Evolutionary conservation across 1,140 invertebrate genomes (phyloP).

Genomic region (Procambarus clarkii): DNA sequence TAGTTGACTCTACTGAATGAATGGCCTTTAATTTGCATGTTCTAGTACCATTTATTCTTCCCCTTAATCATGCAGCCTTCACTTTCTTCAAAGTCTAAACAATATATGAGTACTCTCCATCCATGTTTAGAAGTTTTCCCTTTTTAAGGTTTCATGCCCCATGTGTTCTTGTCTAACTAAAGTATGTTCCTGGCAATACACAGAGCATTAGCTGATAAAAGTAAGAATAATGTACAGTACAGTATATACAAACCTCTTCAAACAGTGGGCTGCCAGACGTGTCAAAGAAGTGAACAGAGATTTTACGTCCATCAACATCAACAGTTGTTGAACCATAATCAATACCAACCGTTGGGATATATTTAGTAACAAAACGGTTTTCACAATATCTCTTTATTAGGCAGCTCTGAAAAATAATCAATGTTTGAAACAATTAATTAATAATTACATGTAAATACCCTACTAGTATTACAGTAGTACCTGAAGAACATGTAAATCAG

Average conservation of each 20-base stretch:
- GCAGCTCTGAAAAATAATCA: conserved; percentile 75
- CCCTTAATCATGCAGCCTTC: too few relatives aligned
- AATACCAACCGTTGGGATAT: conserved; percentile 78
- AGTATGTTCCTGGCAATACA: too few relatives aligned
- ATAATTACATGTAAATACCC: background rate
- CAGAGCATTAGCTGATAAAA: too few relatives aligned
- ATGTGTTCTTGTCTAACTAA: too few relatives aligned
- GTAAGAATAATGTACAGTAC: too few relatives aligned
- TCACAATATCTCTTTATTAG: conserved; percentile 79
- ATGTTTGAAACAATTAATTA: background rate
- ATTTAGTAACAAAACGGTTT: conserved; percentile 78
- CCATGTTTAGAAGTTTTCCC: too few relatives aligned
- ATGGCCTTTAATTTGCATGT: too few relatives aligned
- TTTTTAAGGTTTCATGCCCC: too few relatives aligned
- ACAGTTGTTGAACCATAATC: conserved; percentile 78
- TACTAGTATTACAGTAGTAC: background rate
- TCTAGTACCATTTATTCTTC: too few relatives aligned
- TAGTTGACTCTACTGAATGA: too few relatives aligned
- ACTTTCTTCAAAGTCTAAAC: too few relatives aligned
- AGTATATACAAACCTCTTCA: conserved; percentile 75
- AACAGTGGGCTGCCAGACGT: conserved; percentile 78
- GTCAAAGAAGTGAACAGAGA: conserved; percentile 78
- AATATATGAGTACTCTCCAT: too few relatives aligned
- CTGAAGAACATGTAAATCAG: background rate
- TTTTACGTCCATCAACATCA: conserved; percentile 75